A percentile compares a stretch with the other conserved stretches of the same genome.
Evolutionary conservation across 2,797 vertebrate genomes (phyloP).

Genomic region (Ataeniobius toweri): DNA sequence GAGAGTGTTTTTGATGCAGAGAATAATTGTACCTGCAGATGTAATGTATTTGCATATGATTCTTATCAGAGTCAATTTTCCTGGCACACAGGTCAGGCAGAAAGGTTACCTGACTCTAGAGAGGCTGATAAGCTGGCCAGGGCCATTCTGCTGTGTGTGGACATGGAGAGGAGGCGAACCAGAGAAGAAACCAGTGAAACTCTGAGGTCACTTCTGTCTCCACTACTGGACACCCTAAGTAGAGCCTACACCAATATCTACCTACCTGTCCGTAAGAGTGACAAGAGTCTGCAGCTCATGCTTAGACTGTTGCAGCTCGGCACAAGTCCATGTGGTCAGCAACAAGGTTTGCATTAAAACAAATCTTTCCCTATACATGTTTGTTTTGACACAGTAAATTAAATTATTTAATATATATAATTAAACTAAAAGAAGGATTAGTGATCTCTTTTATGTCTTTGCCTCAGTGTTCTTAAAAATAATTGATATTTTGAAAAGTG

Average conservation of each 20-base stretch:
- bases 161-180: slow-evolving; percentile 79
- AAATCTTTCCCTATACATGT: neutral
- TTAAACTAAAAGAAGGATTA: neutral
- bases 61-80: neutral
- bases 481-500: neutral
- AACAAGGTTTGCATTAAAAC: slow-evolving; percentile 53
- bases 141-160: slow-evolving; percentile 86
- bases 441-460: neutral
- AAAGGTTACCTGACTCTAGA: slow-evolving; percentile 79
- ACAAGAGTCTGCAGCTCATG: slow-evolving; percentile 91
- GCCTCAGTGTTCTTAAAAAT: neutral
- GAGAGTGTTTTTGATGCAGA: neutral
- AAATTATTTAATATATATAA: neutral
- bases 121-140: slow-evolving; percentile 87
- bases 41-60: neutral
- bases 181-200: slow-evolving; percentile 60
- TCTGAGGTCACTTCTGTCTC: slow-evolving; percentile 84
- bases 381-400: neutral
- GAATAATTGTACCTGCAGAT: neutral
- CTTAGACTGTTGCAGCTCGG: slow-evolving; percentile 83
- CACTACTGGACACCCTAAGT: slow-evolving; percentile 87
- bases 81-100: slow-evolving; percentile 63
- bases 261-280: slow-evolving; percentile 86
- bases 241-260: slow-evolving; percentile 89
- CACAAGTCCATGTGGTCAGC: slow-evolving; percentile 9